Evolutionary conservation across 2,113 vertebrate species (phyloP), one percentile per base, ranked within the genome.

Genomic region (Petrocephalus microphthalmus): DNA sequence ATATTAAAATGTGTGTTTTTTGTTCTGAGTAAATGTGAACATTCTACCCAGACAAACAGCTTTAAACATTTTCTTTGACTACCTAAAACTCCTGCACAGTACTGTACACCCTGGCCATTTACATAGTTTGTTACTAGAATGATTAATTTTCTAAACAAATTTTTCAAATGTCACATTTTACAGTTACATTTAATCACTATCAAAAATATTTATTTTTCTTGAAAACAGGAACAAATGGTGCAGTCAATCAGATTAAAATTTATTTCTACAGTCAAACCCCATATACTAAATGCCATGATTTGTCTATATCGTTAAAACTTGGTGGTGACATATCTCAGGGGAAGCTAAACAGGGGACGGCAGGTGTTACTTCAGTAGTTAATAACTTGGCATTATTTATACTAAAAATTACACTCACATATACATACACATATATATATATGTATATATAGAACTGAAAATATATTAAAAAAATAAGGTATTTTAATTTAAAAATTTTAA

Each of bases 141-240:
- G 91, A 74, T 84, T 87, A 29, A 17, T 86, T 88, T 92, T 93
- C 93, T 93, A 90, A 94, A 93, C 95, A 95, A 94, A 95, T 92
- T 94, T 94, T 95, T 96, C 95, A 95, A 97, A 97, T 97, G 97
- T 97, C 96, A 96, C 96, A 95, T 93, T 88, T 93, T 92, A 94
- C 94, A 93, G 94, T 92, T 91, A 90, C 89, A 90, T 78, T 90
- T 91, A 95, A 88, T 95, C 94, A 95, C 97, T 98, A 98, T 97
- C 97, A 97, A 98, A 98, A 96, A 96, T 96, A 93, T 95, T 95
- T 97, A 93, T 96, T 95, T 96, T 92, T 95, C 96, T 95, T 94
- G 97, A 92, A 96, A 96, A 98, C 95, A 97, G 95, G 94, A 92
- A 93, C 91, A 93, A 93, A 45, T 92, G 94, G 92, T 92, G 81